phyloP scores from a whole-genome alignment of 2,888 invertebrate genomes.

The Agriopis aurantiaria region DNA sequence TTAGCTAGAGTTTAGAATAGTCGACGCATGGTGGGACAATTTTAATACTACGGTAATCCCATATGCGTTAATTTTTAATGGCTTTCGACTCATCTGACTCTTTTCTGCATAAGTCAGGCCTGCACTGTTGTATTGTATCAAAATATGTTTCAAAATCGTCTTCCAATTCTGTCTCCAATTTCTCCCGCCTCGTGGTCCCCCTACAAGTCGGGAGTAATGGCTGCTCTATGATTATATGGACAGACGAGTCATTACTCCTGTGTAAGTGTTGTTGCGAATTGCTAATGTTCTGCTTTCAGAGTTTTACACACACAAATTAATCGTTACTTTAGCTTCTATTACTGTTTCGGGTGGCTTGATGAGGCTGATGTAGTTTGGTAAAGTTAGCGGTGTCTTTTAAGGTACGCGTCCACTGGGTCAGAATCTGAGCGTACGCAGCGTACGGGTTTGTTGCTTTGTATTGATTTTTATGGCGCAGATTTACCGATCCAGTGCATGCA shows the following conservation, averaged over 20 bases:
- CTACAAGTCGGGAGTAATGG: constrained; percentile 76
- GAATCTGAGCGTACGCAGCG: no score
- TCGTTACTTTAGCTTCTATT: constrained; percentile 73
- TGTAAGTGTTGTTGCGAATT: constrained; percentile 85
- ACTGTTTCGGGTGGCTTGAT: constrained; percentile 56
- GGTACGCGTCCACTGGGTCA: no score
- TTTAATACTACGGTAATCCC: no score
- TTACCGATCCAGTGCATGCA: no score
- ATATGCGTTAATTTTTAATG: no score
- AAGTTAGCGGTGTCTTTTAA: constrained; percentile 24
- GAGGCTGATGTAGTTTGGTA: constrained; percentile 15
- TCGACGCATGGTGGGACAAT: no score
- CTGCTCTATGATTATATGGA: constrained; percentile 86
- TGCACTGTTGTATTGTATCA: no score
- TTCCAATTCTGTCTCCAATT: constrained; percentile 22
- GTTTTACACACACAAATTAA: constrained; percentile 82
- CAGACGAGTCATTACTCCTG: constrained; percentile 85
- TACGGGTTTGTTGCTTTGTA: no score
- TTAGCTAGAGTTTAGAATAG: no score
- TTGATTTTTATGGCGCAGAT: no score
- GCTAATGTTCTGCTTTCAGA: constrained; percentile 80
- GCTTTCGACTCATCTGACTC: no score
- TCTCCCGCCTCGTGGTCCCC: constrained; percentile 49
- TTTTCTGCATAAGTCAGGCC: no score
- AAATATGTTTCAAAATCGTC: neutral